These are phyloP conservation scores for Podargus strigoides DNA, from an alignment of 2,797 vertebrate species.

Conservation along the genomic window DNA sequence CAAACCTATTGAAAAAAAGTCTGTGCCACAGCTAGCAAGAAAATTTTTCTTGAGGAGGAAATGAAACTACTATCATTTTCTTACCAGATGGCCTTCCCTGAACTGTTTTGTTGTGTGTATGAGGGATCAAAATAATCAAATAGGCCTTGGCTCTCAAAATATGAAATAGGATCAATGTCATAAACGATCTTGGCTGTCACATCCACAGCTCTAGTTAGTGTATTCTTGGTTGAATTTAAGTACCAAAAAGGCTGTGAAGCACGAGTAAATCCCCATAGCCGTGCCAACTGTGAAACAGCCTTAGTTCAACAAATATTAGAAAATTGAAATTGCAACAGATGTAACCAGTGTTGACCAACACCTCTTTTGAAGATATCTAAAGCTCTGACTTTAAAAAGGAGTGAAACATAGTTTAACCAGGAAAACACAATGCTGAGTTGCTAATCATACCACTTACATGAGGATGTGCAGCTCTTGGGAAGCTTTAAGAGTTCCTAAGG, in stretches of 20 bases:
- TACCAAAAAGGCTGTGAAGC: neutral
- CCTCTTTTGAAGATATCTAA: neutral
- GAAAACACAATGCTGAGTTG: neutral
- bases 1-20: neutral
- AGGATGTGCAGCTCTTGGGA: neutral
- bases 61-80: neutral
- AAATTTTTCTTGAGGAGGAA: neutral
- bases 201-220: neutral
- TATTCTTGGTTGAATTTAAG: neutral
- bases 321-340: neutral
- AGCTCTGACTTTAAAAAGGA: neutral
- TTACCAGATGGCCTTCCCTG: neutral
- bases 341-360: neutral
- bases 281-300: neutral
- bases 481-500: neutral
- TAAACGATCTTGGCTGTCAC: neutral
- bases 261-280: neutral
- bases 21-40: accelerated
- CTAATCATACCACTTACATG: neutral
- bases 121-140: neutral
- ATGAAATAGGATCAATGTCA: neutral
- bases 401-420: neutral
- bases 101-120: neutral
- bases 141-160: neutral
- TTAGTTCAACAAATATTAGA: neutral